Conservation (phyloP, 2,888 invertebrate species). For the Archips xylosteana region DNA sequence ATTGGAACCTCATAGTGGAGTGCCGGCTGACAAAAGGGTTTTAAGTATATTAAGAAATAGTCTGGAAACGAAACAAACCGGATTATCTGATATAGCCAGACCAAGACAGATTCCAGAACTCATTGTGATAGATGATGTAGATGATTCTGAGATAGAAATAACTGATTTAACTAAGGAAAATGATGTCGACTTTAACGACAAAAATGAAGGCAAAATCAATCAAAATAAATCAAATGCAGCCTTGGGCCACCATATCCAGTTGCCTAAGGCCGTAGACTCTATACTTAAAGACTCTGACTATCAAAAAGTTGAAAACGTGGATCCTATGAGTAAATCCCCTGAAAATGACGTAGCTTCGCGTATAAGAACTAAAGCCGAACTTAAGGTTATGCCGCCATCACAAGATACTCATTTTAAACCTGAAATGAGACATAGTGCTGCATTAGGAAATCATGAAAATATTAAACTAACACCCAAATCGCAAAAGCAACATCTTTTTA, state of each 20-base stretch:
- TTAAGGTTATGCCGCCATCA: conserved; percentile 87
- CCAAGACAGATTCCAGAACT: conserved; percentile 79
- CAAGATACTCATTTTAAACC: conserved; percentile 63
- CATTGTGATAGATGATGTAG: conserved; percentile 80
- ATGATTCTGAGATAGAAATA: conserved; percentile 81
- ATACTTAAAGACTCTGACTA: conserved; percentile 83
- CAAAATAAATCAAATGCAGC: conserved; percentile 54
- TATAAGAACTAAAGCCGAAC: conserved; percentile 94
- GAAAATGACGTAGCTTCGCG: conserved; percentile 88
- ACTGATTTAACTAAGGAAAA: conserved; percentile 77
- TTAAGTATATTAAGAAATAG: conserved; percentile 89
- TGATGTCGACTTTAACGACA: conserved; percentile 57
- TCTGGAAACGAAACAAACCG: conserved; percentile 87
- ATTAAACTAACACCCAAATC: conserved; percentile 74
- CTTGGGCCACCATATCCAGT: conserved; percentile 84
- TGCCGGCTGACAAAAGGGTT: conserved; percentile 89
- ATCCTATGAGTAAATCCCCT: conserved; percentile 71
- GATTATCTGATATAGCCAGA: conserved; percentile 82
- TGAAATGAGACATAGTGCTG: conserved; percentile 54
- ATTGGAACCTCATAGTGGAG: conserved; percentile 66
- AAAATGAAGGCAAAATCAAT: conserved; percentile 53
- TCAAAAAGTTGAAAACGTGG: conserved; percentile 62
- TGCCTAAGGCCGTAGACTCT: conserved; percentile 89
- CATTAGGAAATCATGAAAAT: conserved; percentile 56
- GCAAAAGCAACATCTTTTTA: conserved; percentile 76